Base-by-base conservation (phyloP, 1,140 invertebrate species). In the Planococcus citri region DNA sequence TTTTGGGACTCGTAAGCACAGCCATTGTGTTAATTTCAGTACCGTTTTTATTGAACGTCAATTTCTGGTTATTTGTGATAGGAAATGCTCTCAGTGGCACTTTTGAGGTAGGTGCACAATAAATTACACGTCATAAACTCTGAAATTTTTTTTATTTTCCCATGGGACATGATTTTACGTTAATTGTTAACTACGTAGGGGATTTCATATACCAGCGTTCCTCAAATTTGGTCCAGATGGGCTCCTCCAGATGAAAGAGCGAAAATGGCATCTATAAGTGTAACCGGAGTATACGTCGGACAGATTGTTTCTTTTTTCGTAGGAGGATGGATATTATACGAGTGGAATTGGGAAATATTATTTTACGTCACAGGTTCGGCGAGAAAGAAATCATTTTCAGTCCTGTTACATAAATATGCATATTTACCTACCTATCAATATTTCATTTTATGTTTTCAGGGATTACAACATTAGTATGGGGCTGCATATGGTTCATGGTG, bases 211-310 rank as follows among this genome's bases (percentile, higher is more conserved):
- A 14, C 67, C 20, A 37, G 27, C 9, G 33, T 37, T 27, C 21
- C 27, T 27, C 9, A 37, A 17, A 20, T 68, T 9, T 68, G 67
- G 60, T 79, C 21, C 76, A 76, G 68, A 70, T 91, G 89, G 89
- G 87, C 89, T 58, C 89, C 89, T 9, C 88, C 88, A 14, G 77
- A 88, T 73, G 89, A 91, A 76, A 81, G 88, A 73, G 89, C 86
- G 69, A 88, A 88, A 80, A 89, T 90, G 78, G 88, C 87, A 37
- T 88, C 88, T n/a, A 80, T 88, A 74, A 86, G 88, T 0, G 90
- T 90, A 78, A 89, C 64, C 67, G 37, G 76, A 75, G 70, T 75
- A 77, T 71, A 78, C 72, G 9, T 79, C 6, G 80, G 80, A 9
- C 81, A 80, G 0, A 78, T 84, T 3, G 70, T 82, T 12, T 78